phyloP scores from a whole-genome alignment of 1,140 invertebrate species.

The Lepidurus couesii region DNA sequence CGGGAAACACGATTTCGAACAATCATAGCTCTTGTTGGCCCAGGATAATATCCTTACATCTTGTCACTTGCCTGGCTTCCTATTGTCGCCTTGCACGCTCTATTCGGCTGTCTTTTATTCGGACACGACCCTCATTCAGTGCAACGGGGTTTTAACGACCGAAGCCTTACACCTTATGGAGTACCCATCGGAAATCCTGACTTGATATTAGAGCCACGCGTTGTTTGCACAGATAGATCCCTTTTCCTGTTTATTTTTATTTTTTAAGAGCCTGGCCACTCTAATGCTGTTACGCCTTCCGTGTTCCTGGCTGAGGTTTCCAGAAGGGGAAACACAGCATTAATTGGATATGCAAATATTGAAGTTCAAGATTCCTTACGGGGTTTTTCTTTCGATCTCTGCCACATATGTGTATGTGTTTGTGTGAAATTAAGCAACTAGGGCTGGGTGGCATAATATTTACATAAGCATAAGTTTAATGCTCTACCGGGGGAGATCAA shows the following conservation, averaged over 20 bases:
- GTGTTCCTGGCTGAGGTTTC: background rate
- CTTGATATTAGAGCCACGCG: background rate
- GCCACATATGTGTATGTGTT: background rate
- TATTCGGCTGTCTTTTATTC: background rate
- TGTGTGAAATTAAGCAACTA: background rate
- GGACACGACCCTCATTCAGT: background rate
- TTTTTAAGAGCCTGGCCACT: background rate
- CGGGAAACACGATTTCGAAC: constrained; percentile 9
- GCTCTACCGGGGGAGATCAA: no score
- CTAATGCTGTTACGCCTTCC: background rate
- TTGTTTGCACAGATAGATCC: background rate
- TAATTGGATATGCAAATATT: constrained; percentile 22
- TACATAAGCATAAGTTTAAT: background rate
- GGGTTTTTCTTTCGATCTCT: background rate
- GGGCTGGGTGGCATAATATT: background rate
- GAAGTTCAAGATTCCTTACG: background rate
- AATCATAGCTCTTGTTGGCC: constrained; percentile 16
- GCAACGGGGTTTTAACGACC: background rate
- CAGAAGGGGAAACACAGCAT: background rate
- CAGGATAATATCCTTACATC: background rate
- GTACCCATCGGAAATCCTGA: constrained; percentile 2
- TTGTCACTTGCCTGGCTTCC: constrained; percentile 17
- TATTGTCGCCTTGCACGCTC: background rate
- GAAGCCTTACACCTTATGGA: background rate
- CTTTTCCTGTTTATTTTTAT: no score